Base-by-base conservation (phyloP, 92 coral and sea anemone species). In the Bergia puertoricense region DNA sequence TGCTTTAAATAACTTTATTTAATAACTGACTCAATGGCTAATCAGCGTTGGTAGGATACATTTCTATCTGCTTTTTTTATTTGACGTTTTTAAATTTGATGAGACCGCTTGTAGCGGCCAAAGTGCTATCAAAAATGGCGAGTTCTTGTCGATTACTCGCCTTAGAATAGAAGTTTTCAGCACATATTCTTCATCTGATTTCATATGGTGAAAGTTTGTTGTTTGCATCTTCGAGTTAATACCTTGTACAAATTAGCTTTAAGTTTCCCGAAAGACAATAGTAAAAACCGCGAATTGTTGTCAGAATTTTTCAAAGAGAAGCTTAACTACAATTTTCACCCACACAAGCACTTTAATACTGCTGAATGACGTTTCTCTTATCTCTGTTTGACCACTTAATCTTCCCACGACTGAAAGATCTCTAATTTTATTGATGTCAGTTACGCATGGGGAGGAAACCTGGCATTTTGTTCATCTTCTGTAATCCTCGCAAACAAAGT, bases 241-340 rank as follows among this genome's bases (percentile, higher is more conserved):
- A n/a, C 30, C 68, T 84, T 71, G 79, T 84, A 30, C 75, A 84
- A 84, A 84, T 84, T 84, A 71, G 78, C 36, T 71, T 48, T 84
- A 69, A 71, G 40, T 7, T 69, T 20, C 37, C 13, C 66, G 43
- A 45, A 51, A 46, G 51, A 11, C 7, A 36, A 69, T 18, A 45
- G 14, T 20, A 44, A 83, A 68, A 45, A 46, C 13, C 40, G 14
- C 20, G 79, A 65, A 18, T 9, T 18, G n/a, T n/a, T 37, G 18
- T 84, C 39, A 20, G 44, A 9, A 71, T 22, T 42, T 15, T 73
- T 30, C 51, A 76, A 76, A 76, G 79, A 42, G 79, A 39, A 62
- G 69, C 69, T 39, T 54, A 22, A 39, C 57, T 5, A 10, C 15
- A 16, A 45, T 77, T 43, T 54, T 57, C 73, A 40, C 85, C 30